These are phyloP conservation scores for Gymnodraco acuticeps DNA, from an alignment of 2,797 vertebrate genomes.

Conservation along the genomic window DNA sequence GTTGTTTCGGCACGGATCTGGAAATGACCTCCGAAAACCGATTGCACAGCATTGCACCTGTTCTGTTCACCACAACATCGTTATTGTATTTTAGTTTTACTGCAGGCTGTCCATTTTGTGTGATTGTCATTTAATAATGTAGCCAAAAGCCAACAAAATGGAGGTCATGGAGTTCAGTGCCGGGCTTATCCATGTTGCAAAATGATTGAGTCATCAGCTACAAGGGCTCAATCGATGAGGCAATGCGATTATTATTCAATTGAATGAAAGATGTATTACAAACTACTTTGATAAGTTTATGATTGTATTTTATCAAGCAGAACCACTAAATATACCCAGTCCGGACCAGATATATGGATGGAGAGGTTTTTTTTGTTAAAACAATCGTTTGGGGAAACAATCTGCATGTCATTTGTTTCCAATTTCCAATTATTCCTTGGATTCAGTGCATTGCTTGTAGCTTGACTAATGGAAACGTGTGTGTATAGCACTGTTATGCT, in stretches of 20 bases:
- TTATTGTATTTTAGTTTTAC: slow-evolving; percentile 14
- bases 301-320: not conserved
- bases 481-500: not conserved
- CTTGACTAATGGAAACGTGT: not conserved
- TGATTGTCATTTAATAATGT: not conserved
- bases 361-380: no score
- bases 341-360: no score
- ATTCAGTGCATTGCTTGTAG: not conserved
- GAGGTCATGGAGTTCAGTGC: not conserved
- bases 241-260: not conserved
- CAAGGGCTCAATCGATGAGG: not conserved
- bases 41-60: not conserved
- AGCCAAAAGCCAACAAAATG: not conserved
- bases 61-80: slow-evolving; percentile 5
- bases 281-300: not conserved
- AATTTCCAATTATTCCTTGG: not conserved
- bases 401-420: no score
- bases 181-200: not conserved
- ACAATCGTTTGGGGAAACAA: no score
- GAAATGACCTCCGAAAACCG: not conserved
- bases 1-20: no score
- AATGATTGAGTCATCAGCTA: not conserved
- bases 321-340: not conserved
- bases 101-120: no score
- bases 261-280: not conserved